Percentiles rank a stretch among this genome's conserved stretches.
Evolutionary conservation across 2,797 vertebrate species (phyloP).

Genomic region (Neosilurus mollespiculum): DNA sequence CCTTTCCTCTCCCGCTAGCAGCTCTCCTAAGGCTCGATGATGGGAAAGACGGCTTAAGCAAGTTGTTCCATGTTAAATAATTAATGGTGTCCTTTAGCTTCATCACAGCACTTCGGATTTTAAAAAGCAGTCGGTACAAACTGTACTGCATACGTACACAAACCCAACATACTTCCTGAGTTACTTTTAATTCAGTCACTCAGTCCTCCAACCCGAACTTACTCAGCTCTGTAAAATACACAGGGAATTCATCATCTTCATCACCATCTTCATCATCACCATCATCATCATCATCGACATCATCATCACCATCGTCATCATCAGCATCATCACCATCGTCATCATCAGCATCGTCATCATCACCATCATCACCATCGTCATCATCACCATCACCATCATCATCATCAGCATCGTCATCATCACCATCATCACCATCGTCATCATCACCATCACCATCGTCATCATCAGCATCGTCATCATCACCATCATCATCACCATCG

Average conservation of each 20-base stretch:
- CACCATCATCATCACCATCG: no score
- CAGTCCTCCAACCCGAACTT: background rate
- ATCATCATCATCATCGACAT: no score
- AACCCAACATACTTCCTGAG: no score
- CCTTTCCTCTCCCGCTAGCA: slow-evolving; percentile 7
- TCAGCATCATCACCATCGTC: no score
- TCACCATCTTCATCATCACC: background rate
- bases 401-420: no score
- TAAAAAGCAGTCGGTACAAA: background rate
- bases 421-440: no score
- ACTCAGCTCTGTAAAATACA: background rate
- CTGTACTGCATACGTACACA: no score
- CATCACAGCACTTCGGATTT: background rate
- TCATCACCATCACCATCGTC: no score
- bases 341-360: background rate
- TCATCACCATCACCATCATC: no score
- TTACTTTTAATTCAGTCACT: no score
- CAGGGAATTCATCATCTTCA: background rate
- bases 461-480: no score
- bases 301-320: no score
- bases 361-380: background rate
- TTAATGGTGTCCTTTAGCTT: slow-evolving; percentile 28
- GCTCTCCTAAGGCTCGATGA: slow-evolving; percentile 23
- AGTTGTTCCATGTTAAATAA: slow-evolving; percentile 24
- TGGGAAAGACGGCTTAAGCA: slow-evolving; percentile 2